Evolutionary conservation across 64 coral and sea anemone species (phyloP).

Genomic region (Pocillopora damicornis): DNA sequence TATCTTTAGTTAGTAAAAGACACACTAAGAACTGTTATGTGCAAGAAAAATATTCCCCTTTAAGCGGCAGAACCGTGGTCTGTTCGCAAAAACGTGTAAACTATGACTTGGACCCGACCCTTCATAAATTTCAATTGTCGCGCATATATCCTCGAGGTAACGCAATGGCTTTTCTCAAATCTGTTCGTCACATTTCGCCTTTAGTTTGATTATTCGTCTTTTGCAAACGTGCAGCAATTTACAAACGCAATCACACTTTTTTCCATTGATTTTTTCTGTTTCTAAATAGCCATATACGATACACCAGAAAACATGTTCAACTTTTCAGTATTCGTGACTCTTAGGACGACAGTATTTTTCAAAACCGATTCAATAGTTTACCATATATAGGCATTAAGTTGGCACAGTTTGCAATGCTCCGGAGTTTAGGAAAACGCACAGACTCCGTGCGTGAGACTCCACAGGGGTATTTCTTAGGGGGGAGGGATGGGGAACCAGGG

Average conservation of each 20-base stretch:
- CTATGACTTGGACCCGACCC: background rate
- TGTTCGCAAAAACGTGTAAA: background rate
- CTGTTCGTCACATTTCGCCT: background rate
- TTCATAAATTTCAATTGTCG: background rate
- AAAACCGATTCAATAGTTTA: background rate
- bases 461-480: background rate
- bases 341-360: background rate
- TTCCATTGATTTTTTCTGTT: background rate
- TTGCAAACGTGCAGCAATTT: background rate
- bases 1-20: background rate
- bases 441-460: too few species aligned
- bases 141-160: background rate
- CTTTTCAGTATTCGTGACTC: background rate
- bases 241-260: background rate
- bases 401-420: background rate
- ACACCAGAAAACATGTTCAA: background rate
- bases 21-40: background rate
- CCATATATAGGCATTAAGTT: constrained; percentile 16
- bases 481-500: background rate
- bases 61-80: background rate
- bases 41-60: background rate
- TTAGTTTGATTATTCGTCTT: background rate
- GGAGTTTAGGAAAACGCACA: too few species aligned
- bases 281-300: background rate
- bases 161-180: background rate